Percentiles rank a stretch among this genome's conserved stretches.
phyloP scores from a whole-genome alignment of 1,140 invertebrate genomes.

The Parapsyche elsis region DNA sequence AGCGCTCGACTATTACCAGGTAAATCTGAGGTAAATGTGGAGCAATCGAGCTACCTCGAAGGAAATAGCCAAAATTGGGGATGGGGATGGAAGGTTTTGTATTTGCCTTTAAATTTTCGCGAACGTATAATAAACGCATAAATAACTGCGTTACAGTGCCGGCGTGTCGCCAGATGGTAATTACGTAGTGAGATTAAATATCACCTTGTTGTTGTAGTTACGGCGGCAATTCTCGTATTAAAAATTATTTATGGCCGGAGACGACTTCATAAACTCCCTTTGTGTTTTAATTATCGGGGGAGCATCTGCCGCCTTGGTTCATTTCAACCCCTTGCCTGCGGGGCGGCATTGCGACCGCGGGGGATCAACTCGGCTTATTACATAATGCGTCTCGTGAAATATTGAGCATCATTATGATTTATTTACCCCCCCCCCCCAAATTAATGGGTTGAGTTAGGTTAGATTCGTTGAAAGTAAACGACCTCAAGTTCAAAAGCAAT shows the following conservation, averaged over 20 bases:
- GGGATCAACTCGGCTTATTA: background rate
- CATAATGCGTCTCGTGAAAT: background rate
- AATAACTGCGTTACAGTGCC: constrained; percentile 34
- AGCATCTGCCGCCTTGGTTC: background rate
- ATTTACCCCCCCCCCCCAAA: background rate
- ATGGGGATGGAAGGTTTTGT: background rate
- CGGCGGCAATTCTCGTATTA: constrained; percentile 30
- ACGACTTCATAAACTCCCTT: constrained; percentile 38
- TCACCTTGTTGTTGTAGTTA: constrained; percentile 2
- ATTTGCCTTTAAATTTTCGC: constrained; percentile 20
- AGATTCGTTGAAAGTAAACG: too few species aligned
- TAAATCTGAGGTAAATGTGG: too few species aligned
- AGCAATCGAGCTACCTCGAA: too few species aligned
- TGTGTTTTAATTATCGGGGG: constrained; percentile 40
- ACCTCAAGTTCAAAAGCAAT: too few species aligned
- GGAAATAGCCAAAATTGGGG: background rate
- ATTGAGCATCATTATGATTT: background rate
- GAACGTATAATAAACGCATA: constrained; percentile 44
- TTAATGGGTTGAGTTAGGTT: background rate
- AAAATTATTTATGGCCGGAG: constrained; percentile 41
- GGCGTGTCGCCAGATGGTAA: constrained; percentile 42
- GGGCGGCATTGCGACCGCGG: too few species aligned
- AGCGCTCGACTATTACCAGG: too few species aligned
- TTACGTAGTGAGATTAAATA: constrained; percentile 47
- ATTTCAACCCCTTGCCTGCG: background rate